Percentiles rank a stretch among this genome's conserved stretches.
Evolutionary conservation across 2,888 invertebrate genomes (phyloP).

Genomic region (Macrosiphum euphorbiae): DNA sequence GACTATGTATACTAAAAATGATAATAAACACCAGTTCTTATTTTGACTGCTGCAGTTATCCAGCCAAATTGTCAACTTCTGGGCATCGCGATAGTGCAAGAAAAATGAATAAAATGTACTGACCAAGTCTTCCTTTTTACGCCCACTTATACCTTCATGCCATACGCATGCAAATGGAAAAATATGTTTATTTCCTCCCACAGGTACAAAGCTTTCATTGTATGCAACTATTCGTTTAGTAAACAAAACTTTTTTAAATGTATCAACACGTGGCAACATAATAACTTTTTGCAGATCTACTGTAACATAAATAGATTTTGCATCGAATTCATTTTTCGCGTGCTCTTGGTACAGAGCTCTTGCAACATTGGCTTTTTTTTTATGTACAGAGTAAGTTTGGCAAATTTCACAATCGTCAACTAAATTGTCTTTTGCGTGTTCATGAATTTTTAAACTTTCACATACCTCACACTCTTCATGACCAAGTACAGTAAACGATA

Average conservation of each 20-base stretch:
- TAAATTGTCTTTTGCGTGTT: neutral
- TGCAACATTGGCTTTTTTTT: neutral
- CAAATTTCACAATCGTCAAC: neutral
- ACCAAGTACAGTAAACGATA: neutral
- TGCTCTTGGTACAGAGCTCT: neutral
- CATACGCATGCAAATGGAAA: neutral
- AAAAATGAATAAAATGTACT: neutral
- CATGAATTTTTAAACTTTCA: neutral
- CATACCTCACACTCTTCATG: neutral
- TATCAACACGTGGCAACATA: neutral
- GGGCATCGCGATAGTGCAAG: neutral
- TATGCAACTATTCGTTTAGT: neutral
- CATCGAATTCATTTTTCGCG: neutral
- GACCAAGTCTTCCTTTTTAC: conserved; percentile 1
- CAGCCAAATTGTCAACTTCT: neutral
- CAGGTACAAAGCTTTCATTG: conserved; percentile 16
- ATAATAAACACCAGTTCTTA: neutral
- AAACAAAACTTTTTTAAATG: neutral
- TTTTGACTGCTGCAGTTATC: neutral
- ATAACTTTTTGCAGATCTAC: conserved; percentile 13
- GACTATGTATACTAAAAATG: neutral
- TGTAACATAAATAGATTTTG: neutral
- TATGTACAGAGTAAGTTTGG: neutral
- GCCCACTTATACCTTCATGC: neutral
- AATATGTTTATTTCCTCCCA: neutral